Percentiles rank a stretch among this genome's conserved stretches.
Evolutionary conservation across 1,140 invertebrate species (phyloP).

Genomic region (Druon quercuslanigerum): DNA sequence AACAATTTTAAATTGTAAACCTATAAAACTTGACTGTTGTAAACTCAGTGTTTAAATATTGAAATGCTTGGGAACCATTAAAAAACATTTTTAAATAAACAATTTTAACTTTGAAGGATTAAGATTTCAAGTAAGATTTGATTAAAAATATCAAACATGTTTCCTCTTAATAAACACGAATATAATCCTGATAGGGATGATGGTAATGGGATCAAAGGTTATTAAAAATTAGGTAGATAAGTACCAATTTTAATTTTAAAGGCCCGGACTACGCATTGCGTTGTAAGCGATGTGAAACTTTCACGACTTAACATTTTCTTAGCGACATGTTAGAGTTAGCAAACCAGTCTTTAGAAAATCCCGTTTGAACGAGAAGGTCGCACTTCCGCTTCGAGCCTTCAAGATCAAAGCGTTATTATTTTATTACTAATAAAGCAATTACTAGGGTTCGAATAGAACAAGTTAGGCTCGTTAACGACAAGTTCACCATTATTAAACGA

Average conservation of each 20-base stretch:
- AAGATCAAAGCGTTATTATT: conserved; percentile 15
- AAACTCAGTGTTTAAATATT: no score
- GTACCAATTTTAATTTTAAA: neutral
- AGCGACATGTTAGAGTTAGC: conserved; percentile 18
- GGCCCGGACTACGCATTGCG: neutral
- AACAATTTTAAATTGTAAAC: no score
- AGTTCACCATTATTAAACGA: neutral
- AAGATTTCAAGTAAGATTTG: no score
- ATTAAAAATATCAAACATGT: no score
- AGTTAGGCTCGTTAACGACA: conserved; percentile 12
- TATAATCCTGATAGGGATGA: no score
- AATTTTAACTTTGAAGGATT: no score
- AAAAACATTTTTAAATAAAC: no score
- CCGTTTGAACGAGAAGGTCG: conserved; percentile 10
- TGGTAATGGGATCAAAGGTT: conserved; percentile 5
- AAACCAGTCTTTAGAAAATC: conserved; percentile 29
- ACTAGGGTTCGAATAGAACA: conserved; percentile 2
- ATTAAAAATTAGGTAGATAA: neutral
- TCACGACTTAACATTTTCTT: conserved; percentile 20
- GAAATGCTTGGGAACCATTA: no score
- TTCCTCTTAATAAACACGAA: no score
- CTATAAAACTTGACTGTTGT: no score
- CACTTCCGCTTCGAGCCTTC: neutral
- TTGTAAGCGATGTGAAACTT: conserved; percentile 18
- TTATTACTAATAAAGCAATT: conserved; percentile 16